Conservation (phyloP, 1,140 invertebrate genomes). For the Pemphigus obesinymphae region DNA sequence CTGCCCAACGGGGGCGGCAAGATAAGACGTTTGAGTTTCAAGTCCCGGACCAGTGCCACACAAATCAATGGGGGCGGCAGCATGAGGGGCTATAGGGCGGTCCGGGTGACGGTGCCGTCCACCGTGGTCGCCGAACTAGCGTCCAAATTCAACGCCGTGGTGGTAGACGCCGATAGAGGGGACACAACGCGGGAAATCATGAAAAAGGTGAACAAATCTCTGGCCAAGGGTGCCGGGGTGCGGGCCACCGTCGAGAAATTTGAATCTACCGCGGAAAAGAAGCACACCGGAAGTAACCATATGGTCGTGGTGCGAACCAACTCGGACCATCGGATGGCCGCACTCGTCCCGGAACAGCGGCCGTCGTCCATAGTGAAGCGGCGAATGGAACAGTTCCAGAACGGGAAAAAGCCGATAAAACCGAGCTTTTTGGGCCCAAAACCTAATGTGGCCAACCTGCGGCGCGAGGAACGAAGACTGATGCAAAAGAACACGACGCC, state of each 20-base stretch:
- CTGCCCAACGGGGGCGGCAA: slow-evolving; percentile 77
- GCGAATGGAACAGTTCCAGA: slow-evolving; percentile 43
- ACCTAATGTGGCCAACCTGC: neutral
- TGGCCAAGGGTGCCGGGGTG: neutral
- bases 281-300: neutral
- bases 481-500: neutral
- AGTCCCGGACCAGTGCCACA: neutral
- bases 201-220: slow-evolving; percentile 4
- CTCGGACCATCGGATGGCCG: neutral
- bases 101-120: slow-evolving; percentile 42
- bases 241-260: slow-evolving; percentile 33
- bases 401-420: neutral
- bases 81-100: slow-evolving; percentile 16
- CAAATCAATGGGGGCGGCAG: neutral
- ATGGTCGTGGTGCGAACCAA: slow-evolving; percentile 21
- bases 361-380: slow-evolving; percentile 24
- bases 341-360: neutral
- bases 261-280: slow-evolving; percentile 1
- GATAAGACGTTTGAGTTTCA: slow-evolving; percentile 46
- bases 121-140: slow-evolving; percentile 43
- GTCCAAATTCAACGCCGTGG: slow-evolving; percentile 45
- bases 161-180: slow-evolving; percentile 38
- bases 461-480: neutral
- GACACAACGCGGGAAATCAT: slow-evolving; percentile 6
- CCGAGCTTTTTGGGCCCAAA: neutral